A percentile compares a stretch with the other conserved stretches of the same genome.
phyloP scores from a whole-genome alignment of 2,797 vertebrate species.

The Argentina silus region DNA sequence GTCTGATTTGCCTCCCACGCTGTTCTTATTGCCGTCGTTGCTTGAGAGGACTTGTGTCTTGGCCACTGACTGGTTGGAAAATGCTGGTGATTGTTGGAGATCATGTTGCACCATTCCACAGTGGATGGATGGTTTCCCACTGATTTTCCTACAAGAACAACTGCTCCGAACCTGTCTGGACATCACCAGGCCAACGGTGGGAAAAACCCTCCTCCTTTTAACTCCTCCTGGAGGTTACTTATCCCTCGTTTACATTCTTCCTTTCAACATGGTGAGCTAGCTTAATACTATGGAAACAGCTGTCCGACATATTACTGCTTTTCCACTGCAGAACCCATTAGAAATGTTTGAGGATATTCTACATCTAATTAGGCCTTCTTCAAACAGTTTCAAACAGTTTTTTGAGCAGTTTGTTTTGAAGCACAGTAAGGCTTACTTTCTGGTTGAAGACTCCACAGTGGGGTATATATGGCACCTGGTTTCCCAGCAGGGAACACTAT shows the following conservation, averaged over 20 bases:
- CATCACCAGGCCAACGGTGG: not conserved
- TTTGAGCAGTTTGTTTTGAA: not conserved
- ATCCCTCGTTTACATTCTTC: not conserved
- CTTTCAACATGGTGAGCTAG: not conserved
- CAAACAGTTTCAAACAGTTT: not conserved
- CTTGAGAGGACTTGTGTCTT: slow-evolving; percentile 43
- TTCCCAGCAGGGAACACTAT: not conserved
- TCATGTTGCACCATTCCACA: slow-evolving; percentile 18
- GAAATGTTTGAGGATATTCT: not conserved
- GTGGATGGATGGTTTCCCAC: slow-evolving; percentile 1
- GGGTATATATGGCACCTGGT: slow-evolving; percentile 15
- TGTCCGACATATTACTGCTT: not conserved
- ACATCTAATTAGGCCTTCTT: not conserved
- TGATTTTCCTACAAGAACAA: not conserved
- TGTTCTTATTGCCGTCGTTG: not conserved
- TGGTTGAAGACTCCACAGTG: slow-evolving; percentile 10
- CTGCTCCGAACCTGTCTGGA: slow-evolving; percentile 10
- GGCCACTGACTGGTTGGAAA: slow-evolving; percentile 30
- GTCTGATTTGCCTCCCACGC: not conserved
- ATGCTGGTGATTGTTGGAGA: slow-evolving; percentile 26
- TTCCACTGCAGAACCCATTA: not conserved
- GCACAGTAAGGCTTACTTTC: not conserved
- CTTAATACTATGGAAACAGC: not conserved
- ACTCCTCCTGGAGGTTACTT: not conserved
- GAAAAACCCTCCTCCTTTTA: not conserved